Percentiles rank a stretch among this genome's conserved stretches.
Evolutionary conservation across 2,888 invertebrate species (phyloP).

Genomic region (Melanargia galathea): DNA sequence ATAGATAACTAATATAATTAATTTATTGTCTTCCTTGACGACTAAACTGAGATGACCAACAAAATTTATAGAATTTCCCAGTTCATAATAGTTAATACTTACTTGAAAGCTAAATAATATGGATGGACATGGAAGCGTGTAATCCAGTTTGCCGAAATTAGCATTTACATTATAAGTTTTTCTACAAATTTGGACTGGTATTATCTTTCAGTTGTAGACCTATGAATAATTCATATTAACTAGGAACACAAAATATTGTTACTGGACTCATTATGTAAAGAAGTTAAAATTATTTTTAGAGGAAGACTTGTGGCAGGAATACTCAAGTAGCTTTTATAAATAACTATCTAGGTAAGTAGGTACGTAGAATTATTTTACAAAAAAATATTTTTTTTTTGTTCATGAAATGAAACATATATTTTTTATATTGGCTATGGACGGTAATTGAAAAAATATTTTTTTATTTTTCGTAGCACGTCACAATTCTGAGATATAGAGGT

Average conservation of each 20-base stretch:
- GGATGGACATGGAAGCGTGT: background rate
- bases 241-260: background rate
- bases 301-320: background rate
- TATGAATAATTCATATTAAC: slow-evolving; percentile 5
- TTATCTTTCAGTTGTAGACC: background rate
- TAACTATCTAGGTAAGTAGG: too few relatives aligned
- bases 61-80: background rate
- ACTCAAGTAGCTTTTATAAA: background rate
- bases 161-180: slow-evolving; percentile 4
- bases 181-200: background rate
- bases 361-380: too few relatives aligned
- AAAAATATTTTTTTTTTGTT: too few relatives aligned
- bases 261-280: background rate
- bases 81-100: background rate
- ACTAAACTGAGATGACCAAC: background rate
- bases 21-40: too few relatives aligned
- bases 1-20: too few relatives aligned
- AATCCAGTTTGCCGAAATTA: background rate
- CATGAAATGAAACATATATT: too few relatives aligned
- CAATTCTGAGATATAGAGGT: too few relatives aligned
- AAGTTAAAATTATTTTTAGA: background rate
- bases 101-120: background rate
- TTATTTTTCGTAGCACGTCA: too few relatives aligned
- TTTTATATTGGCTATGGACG: too few relatives aligned
- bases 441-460: too few relatives aligned